Evolutionary conservation across 2,888 invertebrate genomes (phyloP).

Genomic region (Anthophora plumipes): DNA sequence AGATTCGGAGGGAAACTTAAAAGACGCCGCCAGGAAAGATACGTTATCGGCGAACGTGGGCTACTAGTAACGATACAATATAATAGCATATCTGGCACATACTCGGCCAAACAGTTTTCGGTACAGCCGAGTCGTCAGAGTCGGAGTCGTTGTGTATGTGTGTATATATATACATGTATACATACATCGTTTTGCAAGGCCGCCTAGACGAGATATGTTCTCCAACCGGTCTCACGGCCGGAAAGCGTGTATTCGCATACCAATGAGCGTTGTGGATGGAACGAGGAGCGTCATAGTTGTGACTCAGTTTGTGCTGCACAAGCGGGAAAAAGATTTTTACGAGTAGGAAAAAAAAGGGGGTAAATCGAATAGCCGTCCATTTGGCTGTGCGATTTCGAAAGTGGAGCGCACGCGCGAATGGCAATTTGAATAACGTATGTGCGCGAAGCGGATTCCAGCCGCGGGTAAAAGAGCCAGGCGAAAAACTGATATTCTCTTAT

Average conservation of each 20-base stretch:
- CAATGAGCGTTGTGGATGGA: constrained; percentile 66
- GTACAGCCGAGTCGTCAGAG: constrained; percentile 58
- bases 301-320: constrained; percentile 57
- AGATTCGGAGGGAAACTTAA: constrained; percentile 52
- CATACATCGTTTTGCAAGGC: constrained; percentile 55
- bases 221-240: constrained; percentile 59
- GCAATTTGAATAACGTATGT: constrained; percentile 54
- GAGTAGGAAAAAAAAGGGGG: constrained; percentile 48
- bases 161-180: constrained; percentile 53
- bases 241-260: constrained; percentile 74
- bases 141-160: not conserved
- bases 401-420: constrained; percentile 22
- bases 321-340: constrained; percentile 59
- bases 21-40: constrained; percentile 49
- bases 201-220: constrained; percentile 57
- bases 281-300: constrained; percentile 50
- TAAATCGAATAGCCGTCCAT: constrained; percentile 63
- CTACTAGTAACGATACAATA: constrained; percentile 43
- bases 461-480: not conserved
- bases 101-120: constrained; percentile 65
- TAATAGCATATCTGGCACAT: constrained; percentile 63
- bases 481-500: constrained; percentile 22
- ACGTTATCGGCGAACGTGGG: constrained; percentile 60
- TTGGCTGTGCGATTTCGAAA: constrained; percentile 58
- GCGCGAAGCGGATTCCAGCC: constrained; percentile 16